Evolutionary conservation across 1,140 invertebrate species (phyloP), one percentile per base, ranked within the genome.

Genomic region (Oedothorax gibbosus): DNA sequence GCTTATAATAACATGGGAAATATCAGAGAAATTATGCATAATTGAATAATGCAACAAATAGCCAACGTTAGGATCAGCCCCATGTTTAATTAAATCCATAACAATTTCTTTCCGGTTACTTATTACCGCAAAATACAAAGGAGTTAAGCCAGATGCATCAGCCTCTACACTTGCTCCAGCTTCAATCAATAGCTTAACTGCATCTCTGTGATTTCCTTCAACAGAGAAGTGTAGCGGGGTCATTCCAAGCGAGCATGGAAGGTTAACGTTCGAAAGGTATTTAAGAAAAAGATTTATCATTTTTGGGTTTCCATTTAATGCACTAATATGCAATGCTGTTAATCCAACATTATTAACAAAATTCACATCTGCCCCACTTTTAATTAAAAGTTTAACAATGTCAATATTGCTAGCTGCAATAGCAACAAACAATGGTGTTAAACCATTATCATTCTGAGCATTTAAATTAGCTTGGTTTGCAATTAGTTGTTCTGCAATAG

Each of bases 161-260:
- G 35, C 56, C 18, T 78, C 82, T 14, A 84, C 35, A 78, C 80
- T 62, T 20, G 81, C 81, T 18, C 77, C 71, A 11, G 21, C 21
- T 51, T 10, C 12, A 6, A 84, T n/a, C 35, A 84, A 50, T 15
- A 84, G n/a, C 53, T 81, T 35, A 12, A 84, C 81, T 14, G 82
- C 21, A 11, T 84, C 77, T 20, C 20, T 10, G 12, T 84, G 20
- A 21, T 57, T 57, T 84, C 18, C 56, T 56, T 51, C 18, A n/a
- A 57, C 56, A 18, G 81, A 76, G 10, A 18, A 54, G 82, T 56
- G 51, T 12, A 72, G 21, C 10, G 69, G 69, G 6, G 69, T 98
- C 89, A 97, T 99, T 1, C 96, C 96, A 88, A 97, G 97, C 14
- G 89, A 90, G 89, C 99, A 97, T 3, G 93, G 91, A 8, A 12